phyloP scores from a whole-genome alignment of 2,113 vertebrate species.

The Beaufortia kweichowensis region DNA sequence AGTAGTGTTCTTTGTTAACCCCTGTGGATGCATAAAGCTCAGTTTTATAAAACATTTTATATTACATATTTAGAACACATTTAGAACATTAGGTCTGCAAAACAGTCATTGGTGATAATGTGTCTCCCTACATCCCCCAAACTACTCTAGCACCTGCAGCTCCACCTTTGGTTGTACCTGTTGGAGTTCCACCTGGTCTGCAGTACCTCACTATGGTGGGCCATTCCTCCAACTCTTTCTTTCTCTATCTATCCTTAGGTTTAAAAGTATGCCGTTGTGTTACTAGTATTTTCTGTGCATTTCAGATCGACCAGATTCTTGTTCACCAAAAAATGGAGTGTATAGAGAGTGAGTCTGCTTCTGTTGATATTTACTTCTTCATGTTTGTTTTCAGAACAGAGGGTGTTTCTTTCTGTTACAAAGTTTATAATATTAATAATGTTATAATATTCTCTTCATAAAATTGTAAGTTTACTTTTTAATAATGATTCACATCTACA shows the following conservation, averaged over 20 bases:
- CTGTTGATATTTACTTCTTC: background rate
- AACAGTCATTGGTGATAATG: background rate
- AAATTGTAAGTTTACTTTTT: too few relatives aligned
- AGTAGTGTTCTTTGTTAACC: too few relatives aligned
- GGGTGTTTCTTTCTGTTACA: too few relatives aligned
- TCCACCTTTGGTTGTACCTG: constrained; percentile 50
- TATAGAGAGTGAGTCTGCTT: constrained; percentile 77
- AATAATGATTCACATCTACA: constrained; percentile 50
- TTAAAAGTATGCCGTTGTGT: background rate
- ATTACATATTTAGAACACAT: too few relatives aligned
- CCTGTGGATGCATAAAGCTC: too few relatives aligned
- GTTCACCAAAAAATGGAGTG: constrained; percentile 86
- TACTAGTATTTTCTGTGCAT: constrained; percentile 14
- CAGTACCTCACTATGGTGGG: constrained; percentile 83
- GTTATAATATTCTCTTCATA: too few relatives aligned
- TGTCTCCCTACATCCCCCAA: constrained; percentile 3
- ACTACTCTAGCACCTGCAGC: constrained; percentile 34
- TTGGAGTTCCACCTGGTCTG: constrained; percentile 78
- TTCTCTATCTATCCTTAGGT: background rate
- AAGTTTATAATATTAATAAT: too few relatives aligned
- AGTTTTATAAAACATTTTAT: too few relatives aligned
- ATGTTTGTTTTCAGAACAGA: too few relatives aligned
- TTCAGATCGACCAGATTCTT: constrained; percentile 84
- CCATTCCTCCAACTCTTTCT: background rate
- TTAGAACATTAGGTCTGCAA: background rate